Conservation (phyloP, 2,888 invertebrate genomes). For the Coelogynopora nodosa region DNA sequence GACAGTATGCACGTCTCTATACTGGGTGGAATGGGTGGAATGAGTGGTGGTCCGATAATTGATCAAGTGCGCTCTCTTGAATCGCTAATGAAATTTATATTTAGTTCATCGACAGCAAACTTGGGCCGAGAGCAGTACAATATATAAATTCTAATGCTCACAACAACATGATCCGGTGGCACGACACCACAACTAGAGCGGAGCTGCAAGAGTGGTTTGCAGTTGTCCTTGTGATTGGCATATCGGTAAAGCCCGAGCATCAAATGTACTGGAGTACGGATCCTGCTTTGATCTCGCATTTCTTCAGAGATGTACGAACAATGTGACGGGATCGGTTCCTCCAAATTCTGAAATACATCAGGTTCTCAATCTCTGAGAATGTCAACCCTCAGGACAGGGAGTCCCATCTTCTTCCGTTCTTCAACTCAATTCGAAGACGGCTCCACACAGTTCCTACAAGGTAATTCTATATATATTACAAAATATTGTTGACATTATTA, state of each 20-base stretch:
- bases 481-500: too few relatives aligned
- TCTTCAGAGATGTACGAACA: background rate
- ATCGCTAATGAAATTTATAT: too few relatives aligned
- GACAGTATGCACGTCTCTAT: too few relatives aligned
- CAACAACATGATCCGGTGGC: too few relatives aligned
- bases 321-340: background rate
- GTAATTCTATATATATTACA: background rate
- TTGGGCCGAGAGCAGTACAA: too few relatives aligned
- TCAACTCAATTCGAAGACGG: background rate
- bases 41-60: too few relatives aligned
- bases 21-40: too few relatives aligned
- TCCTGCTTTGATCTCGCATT: background rate
- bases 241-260: background rate
- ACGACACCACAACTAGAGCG: too few relatives aligned
- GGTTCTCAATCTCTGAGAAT: background rate
- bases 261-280: background rate
- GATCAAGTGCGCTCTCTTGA: too few relatives aligned
- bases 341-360: background rate
- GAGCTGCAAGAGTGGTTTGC: too few relatives aligned
- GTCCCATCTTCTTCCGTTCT: background rate
- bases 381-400: background rate
- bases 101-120: too few relatives aligned
- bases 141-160: too few relatives aligned
- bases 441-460: background rate
- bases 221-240: background rate